Evolutionary conservation across 1,140 invertebrate species (phyloP).

Genomic region (Sycophila sp.): DNA sequence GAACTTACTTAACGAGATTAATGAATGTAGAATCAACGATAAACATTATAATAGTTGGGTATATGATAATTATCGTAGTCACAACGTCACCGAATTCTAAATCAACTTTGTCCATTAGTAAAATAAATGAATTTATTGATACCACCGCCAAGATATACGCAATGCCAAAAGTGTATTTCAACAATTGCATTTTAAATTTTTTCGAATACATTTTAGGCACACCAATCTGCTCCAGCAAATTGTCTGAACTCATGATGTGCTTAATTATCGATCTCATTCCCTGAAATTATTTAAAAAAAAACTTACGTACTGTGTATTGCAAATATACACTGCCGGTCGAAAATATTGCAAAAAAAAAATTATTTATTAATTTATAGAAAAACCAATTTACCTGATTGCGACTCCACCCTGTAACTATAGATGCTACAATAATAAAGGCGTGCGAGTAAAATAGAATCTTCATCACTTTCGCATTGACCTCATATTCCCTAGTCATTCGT

Average conservation of each 20-base stretch:
- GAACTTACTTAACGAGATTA: slow-evolving; percentile 40
- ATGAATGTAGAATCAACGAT: slow-evolving; percentile 35
- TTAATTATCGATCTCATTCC: neutral
- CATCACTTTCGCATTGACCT: neutral
- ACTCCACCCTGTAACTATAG: neutral
- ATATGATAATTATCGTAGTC: neutral
- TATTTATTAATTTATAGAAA: no score
- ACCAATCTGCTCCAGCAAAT: slow-evolving; percentile 35
- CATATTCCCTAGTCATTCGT: neutral
- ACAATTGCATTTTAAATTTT: slow-evolving; percentile 6
- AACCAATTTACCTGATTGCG: neutral
- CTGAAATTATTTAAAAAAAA: neutral
- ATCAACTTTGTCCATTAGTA: neutral
- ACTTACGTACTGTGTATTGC: neutral
- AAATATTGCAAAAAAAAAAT: no score
- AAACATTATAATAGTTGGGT: slow-evolving; percentile 6
- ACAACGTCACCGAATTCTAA: neutral
- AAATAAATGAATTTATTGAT: neutral
- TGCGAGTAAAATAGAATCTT: neutral
- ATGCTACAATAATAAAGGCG: neutral
- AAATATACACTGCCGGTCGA: neutral
- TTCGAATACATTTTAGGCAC: slow-evolving; percentile 11
- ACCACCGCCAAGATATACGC: neutral
- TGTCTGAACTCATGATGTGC: slow-evolving; percentile 25
- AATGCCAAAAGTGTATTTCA: neutral